phyloP scores from a whole-genome alignment of 2,113 vertebrate species.

The Chitala chitala region DNA sequence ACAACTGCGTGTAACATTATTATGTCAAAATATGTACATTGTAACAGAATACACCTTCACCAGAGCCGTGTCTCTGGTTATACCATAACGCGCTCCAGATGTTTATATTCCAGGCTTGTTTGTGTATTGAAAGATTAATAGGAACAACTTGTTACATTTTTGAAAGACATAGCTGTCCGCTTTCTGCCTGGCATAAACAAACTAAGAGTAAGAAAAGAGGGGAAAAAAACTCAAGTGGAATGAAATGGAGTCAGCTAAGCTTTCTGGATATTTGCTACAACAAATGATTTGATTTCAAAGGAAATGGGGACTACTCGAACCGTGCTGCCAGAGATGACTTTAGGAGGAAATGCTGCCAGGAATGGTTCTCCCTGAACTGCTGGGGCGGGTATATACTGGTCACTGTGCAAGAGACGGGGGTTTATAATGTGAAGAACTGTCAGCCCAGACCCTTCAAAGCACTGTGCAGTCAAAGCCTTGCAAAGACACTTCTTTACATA shows the following conservation, averaged over 20 bases:
- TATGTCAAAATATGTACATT: no score
- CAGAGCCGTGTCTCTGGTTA: no score
- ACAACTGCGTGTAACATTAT: constrained; percentile 24
- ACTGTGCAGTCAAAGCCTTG: constrained; percentile 40
- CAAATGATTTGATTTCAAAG: constrained; percentile 57
- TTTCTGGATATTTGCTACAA: constrained; percentile 51
- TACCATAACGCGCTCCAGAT: no score
- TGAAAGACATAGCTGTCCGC: no score
- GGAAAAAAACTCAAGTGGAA: constrained; percentile 36
- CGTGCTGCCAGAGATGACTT: constrained; percentile 40
- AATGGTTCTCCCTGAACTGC: constrained; percentile 29
- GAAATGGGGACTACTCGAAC: constrained; percentile 41
- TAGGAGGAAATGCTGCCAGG: constrained; percentile 28
- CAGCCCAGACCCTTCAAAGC: constrained; percentile 36
- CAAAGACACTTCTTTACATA: constrained; percentile 48
- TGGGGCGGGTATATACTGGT: constrained; percentile 23
- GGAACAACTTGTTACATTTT: no score
- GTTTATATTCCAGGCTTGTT: no score
- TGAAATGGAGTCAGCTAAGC: constrained; percentile 42
- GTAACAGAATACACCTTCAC: no score
- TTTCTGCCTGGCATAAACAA: constrained; percentile 41
- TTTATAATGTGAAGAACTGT: constrained; percentile 37
- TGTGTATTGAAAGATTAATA: no score
- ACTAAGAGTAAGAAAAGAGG: constrained; percentile 40
- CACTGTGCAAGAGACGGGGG: constrained; percentile 26